Evolutionary conservation across 2,797 vertebrate species (phyloP), one percentile per base, ranked within the genome.

Genomic region (Zalophus californianus): DNA sequence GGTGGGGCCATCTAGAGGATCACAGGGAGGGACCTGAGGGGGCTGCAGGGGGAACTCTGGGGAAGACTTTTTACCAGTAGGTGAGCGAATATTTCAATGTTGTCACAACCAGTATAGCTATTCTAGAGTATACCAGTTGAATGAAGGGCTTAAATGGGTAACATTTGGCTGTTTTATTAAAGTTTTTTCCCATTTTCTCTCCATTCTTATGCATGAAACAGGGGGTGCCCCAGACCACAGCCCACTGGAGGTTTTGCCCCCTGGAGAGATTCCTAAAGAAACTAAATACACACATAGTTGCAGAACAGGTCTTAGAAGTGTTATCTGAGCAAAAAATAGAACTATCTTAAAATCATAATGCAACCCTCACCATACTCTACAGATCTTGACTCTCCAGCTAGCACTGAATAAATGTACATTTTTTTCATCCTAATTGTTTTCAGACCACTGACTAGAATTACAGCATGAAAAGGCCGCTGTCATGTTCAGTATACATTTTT

Each of bases 401-500:
- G 78, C 89, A 82, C 62, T 68, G 91, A 98, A 90, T 97, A 97
- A 98, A 97, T 95, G 85, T 93, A 98, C 96, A 98, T 94, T 96
- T 98, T 98, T 97, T 97, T 96, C 60, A 93, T 96, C 97, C 97
- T 97, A 98, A 98, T 98, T 97, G 96, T 98, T 97, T 98, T 97
- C 96, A 98, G 97, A 98, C 96, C 97, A 92, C 97, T 97, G 97
- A 98, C 98, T 98, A 94, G 94, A 98, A 97, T 97, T 94, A 98
- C 97, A 98, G 98, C 98, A 96, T 96, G 87, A 98, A 98, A 99
- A 98, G 98, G 93, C 97, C 90, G 82, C 98, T 99, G 99, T 98
- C 98, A 99, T 90, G 92, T 98, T 97, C 92, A 86, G 96, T 93
- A 92, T 93, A 98, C 35, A 11, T 98, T 98, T 98, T 98, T 98